phyloP scores from a whole-genome alignment of 1,140 invertebrate species.

The Heterodera schachtii region DNA sequence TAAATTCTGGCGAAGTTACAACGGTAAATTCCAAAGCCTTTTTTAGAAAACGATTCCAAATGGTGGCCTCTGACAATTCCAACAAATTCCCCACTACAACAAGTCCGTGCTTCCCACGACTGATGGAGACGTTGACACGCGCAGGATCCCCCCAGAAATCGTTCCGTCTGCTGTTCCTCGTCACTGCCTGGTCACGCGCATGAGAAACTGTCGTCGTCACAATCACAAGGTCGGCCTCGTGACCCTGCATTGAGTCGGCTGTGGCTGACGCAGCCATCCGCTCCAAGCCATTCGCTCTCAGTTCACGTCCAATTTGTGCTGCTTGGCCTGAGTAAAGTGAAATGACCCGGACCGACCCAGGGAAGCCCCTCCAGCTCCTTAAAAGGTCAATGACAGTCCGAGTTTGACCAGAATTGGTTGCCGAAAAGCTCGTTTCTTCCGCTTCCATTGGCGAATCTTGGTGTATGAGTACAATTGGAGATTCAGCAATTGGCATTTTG shows the following conservation, averaged over 20 bases:
- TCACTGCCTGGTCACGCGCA: neutral
- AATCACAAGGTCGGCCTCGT: neutral
- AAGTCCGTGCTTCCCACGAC: neutral
- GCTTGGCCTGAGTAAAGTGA: neutral
- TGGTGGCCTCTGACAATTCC: neutral
- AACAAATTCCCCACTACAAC: neutral
- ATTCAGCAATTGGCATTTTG: neutral
- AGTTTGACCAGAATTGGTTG: neutral
- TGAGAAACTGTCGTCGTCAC: neutral
- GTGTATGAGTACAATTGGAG: neutral
- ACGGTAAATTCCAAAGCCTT: neutral
- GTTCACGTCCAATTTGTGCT: neutral
- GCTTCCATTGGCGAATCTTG: neutral
- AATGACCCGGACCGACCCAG: neutral
- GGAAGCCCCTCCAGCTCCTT: neutral
- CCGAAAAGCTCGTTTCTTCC: neutral
- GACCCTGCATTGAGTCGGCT: neutral
- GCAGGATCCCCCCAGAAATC: slow-evolving; percentile 9
- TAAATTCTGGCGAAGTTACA: too few species aligned
- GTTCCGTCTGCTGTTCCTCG: neutral
- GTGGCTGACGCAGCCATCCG: neutral
- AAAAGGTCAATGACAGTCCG: slow-evolving; percentile 1
- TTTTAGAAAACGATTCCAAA: neutral
- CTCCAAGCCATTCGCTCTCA: neutral
- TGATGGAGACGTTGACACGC: neutral